Percentiles rank a stretch among this genome's conserved stretches.
Conservation (phyloP, 1,140 invertebrate genomes). For the Trialeurodes vaporariorum region DNA sequence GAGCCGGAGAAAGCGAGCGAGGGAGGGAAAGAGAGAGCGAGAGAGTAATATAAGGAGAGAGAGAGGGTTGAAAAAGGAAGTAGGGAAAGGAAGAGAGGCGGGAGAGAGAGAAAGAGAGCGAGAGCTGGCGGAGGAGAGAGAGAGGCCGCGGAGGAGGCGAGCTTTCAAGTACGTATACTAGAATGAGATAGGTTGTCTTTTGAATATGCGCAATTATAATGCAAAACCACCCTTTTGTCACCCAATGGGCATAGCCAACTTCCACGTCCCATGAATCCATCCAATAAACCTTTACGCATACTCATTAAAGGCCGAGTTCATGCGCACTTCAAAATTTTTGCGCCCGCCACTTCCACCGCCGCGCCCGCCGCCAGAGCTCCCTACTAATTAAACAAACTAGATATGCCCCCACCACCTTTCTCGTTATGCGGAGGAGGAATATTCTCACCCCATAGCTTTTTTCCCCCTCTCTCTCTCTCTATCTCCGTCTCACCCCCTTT, state of each 20-base stretch:
- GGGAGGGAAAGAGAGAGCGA: too few species aligned
- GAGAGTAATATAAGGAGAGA: too few species aligned
- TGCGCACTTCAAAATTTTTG: background rate
- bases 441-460: background rate
- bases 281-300: background rate
- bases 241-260: background rate
- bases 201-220: constrained; percentile 1
- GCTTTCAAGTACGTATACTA: too few species aligned
- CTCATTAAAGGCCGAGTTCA: background rate
- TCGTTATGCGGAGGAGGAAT: background rate
- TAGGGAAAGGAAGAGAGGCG: background rate
- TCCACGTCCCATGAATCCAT: background rate
- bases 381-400: background rate
- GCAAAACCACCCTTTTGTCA: background rate
- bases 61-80: background rate
- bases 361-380: too few species aligned
- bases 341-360: too few species aligned
- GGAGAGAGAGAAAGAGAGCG: background rate
- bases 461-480: background rate
- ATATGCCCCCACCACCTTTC: background rate
- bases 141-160: background rate
- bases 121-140: too few species aligned
- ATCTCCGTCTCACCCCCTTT: background rate
- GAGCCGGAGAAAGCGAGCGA: too few species aligned
- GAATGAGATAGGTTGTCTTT: background rate